A percentile compares a stretch with the other conserved stretches of the same genome.
These are phyloP conservation scores for Hydrochoerus hydrochaeris DNA, from an alignment of 2,113 vertebrate genomes.

Conservation along the genomic window DNA sequence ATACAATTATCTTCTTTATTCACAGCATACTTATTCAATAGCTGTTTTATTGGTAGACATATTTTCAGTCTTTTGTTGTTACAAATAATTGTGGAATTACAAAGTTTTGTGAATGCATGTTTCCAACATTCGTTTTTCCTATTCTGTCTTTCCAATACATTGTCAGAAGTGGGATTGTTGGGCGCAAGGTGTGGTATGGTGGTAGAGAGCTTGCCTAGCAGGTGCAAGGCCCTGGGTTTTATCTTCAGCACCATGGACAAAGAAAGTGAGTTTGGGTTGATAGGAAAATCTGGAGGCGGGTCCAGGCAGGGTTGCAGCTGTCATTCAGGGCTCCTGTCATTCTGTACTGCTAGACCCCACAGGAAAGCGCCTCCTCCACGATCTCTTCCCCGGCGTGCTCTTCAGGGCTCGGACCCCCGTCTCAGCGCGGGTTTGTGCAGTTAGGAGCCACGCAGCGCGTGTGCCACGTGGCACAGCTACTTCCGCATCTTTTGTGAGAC, in stretches of 20 bases:
- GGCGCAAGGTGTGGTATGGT: background rate
- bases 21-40: background rate
- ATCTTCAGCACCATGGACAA: background rate
- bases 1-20: slow-evolving; percentile 7
- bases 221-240: background rate
- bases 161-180: background rate
- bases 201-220: background rate
- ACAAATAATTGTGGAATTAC: background rate
- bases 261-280: background rate
- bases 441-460: background rate
- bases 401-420: too few species aligned
- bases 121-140: background rate
- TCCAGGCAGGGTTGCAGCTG: background rate
- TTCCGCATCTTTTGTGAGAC: background rate
- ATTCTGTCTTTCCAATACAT: background rate
- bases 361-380: background rate
- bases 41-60: background rate
- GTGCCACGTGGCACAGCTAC: background rate
- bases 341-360: background rate
- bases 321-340: background rate
- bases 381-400: too few species aligned
- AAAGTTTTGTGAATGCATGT: background rate
- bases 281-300: background rate
- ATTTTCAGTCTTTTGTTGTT: background rate
- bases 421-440: too few species aligned